A percentile compares a stretch with the other conserved stretches of the same genome.
These are phyloP conservation scores for Bombus cullumanus DNA, from an alignment of 1,140 invertebrate genomes.

Conservation along the genomic window DNA sequence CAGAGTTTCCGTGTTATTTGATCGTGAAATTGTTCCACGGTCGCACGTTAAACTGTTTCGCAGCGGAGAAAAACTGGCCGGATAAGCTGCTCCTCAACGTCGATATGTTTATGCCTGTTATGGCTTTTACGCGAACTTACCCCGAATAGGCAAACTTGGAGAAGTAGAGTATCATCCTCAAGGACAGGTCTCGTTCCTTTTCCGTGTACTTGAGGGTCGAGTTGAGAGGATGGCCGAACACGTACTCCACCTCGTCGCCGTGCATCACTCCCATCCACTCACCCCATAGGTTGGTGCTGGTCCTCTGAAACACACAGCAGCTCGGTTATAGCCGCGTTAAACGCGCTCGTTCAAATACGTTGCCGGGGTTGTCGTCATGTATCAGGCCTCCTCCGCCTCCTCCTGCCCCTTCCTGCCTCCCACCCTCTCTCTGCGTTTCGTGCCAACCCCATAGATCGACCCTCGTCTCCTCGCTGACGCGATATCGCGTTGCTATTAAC, in stretches of 20 bases:
- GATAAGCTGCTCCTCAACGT: background rate
- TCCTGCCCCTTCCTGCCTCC: background rate
- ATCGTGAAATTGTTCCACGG: too few species aligned
- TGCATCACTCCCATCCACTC: conserved; percentile 99
- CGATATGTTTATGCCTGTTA: background rate
- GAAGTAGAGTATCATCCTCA: conserved; percentile 93
- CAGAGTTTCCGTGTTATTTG: too few species aligned
- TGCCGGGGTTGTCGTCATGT: background rate
- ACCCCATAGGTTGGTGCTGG: conserved; percentile 94
- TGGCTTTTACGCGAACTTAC: conserved; percentile 84
- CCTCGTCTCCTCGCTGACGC: background rate
- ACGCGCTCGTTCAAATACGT: conserved; percentile 8
- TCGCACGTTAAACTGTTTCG: too few species aligned
- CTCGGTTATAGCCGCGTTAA: background rate
- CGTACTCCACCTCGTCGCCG: conserved; percentile 97
- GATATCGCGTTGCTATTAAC: conserved; percentile 24
- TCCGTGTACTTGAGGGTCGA: conserved; percentile 91
- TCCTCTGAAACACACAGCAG: conserved; percentile 87
- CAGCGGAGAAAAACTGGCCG: background rate
- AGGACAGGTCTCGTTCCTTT: conserved; percentile 91
- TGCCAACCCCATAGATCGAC: conserved; percentile 1
- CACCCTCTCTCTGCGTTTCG: too few species aligned
- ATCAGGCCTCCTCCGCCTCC: background rate
- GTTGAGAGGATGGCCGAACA: conserved; percentile 96
- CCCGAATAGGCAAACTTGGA: conserved; percentile 93